Evolutionary conservation across 1,140 invertebrate genomes (phyloP).

Genomic region (Platyscapa corneri): DNA sequence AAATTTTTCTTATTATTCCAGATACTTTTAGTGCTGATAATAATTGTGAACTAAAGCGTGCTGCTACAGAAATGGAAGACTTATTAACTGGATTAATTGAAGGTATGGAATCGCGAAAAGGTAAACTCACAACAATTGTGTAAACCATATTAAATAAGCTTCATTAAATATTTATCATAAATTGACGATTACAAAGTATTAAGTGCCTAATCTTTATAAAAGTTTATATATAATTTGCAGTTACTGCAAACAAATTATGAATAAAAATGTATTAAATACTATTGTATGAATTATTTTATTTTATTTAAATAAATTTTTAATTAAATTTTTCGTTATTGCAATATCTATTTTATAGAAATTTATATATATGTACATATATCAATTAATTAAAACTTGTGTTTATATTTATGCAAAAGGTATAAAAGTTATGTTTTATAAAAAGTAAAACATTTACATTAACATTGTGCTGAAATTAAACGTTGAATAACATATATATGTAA

Average conservation of each 20-base stretch:
- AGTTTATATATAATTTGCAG: constrained; percentile 45
- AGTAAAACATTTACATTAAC: constrained; percentile 17
- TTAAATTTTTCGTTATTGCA: constrained; percentile 21
- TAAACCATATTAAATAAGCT: constrained; percentile 48
- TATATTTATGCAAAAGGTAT: constrained; percentile 40
- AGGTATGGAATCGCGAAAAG: constrained; percentile 71
- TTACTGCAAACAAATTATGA: constrained; percentile 29
- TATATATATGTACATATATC: constrained; percentile 33
- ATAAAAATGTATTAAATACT: constrained; percentile 45
- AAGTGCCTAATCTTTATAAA: constrained; percentile 45
- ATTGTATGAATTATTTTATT: constrained; percentile 34
- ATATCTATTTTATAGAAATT: constrained; percentile 34
- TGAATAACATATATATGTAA: constrained; percentile 10
- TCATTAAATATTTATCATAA: constrained; percentile 27
- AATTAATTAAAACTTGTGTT: constrained; percentile 16
- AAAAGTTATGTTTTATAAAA: constrained; percentile 28
- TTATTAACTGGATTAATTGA: constrained; percentile 68
- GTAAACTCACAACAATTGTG: constrained; percentile 68
- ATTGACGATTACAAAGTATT: constrained; percentile 39
- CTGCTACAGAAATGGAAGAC: constrained; percentile 70
- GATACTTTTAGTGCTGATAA: constrained; percentile 67
- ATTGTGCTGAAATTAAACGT: constrained; percentile 6
- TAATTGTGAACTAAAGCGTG: constrained; percentile 69
- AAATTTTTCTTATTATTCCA: too few species aligned
- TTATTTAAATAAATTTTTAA: constrained; percentile 38